phyloP scores from a whole-genome alignment of 2,113 vertebrate species.

The Catharus bicknelli region DNA sequence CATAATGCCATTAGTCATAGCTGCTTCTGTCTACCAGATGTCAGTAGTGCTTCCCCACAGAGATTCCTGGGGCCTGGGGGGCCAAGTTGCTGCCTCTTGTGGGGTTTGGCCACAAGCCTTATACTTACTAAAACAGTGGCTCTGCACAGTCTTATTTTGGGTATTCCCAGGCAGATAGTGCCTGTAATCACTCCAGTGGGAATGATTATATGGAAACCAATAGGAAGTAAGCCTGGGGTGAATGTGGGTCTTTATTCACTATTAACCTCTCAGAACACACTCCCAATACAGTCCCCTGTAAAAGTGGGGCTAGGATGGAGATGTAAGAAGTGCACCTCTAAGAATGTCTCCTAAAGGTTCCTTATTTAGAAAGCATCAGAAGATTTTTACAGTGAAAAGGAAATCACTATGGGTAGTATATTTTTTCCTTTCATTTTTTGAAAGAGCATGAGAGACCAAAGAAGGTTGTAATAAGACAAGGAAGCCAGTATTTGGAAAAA shows the following conservation, averaged over 20 bases:
- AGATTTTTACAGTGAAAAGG: no score
- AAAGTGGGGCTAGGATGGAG: background rate
- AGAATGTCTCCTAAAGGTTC: background rate
- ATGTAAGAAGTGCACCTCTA: background rate
- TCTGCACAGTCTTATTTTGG: background rate
- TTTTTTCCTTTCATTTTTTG: background rate
- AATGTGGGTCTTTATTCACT: background rate
- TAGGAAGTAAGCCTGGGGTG: background rate
- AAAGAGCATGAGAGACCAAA: background rate
- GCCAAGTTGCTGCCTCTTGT: background rate
- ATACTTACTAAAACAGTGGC: rapidly evolving
- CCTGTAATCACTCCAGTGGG: background rate
- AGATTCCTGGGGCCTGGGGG: background rate
- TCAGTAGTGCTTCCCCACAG: background rate
- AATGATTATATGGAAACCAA: background rate
- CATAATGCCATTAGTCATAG: background rate
- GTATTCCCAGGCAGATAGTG: background rate
- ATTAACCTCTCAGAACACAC: rapidly evolving
- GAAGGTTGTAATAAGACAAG: background rate
- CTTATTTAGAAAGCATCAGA: background rate
- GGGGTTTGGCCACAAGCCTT: background rate
- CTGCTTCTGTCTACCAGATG: background rate
- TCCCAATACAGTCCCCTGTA: background rate
- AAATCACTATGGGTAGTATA: no score
- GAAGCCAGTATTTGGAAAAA: background rate